Base-by-base conservation (phyloP, 2,797 vertebrate species). In the Margarornis squamiger region DNA sequence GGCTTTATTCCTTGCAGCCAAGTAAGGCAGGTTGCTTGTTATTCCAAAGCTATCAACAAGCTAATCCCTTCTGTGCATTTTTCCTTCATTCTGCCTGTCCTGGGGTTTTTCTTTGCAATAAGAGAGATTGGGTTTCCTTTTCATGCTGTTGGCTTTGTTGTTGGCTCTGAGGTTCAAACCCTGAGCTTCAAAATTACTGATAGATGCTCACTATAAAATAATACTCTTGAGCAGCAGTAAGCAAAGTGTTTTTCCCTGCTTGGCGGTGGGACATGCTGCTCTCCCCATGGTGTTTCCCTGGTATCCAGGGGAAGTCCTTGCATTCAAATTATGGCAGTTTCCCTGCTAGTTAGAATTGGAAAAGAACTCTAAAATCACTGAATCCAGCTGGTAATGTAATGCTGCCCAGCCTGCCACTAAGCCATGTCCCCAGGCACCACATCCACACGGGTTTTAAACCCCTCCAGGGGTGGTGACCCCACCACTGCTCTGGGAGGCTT, bases 291-390 rank as follows among this genome's bases (percentile, higher is more conserved):
- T 20, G 5, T 41, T 54, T 63, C 55, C 15, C 32, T 74, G 26
- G 6, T n/a, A 2, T 1, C 34, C 30, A 65, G 14, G 38, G 7
- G 12, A 80, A 41, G 6, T 13, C 79, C 18, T 9, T 4, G 26
- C 6, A 9, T 2, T 2, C 6, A 34, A 91, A 32, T 20, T 1
- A 19, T 9, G 26, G 17, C 19, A 55, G 29, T 30, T 63, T 66
- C 52, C 14, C 45, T 51, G 24, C 14, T 62, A 0, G 0, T 65
- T 71, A 16, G 14, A 34, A 14, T 9, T 65, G 65, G 45, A 41
- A 52, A 34, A 58, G 14, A 17, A 12, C 21, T 65, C 10, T 11
- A 5, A 72, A 30, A 19, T 39, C 10, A 13, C 27, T 18, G 15
- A 46, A 21, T 23, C 20, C 51, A 45, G 3, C 29, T 45, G 57